Percentiles rank a stretch among this genome's conserved stretches.
Conservation (phyloP, 2,888 invertebrate species). For the Caenorhabditis macrosperma region DNA sequence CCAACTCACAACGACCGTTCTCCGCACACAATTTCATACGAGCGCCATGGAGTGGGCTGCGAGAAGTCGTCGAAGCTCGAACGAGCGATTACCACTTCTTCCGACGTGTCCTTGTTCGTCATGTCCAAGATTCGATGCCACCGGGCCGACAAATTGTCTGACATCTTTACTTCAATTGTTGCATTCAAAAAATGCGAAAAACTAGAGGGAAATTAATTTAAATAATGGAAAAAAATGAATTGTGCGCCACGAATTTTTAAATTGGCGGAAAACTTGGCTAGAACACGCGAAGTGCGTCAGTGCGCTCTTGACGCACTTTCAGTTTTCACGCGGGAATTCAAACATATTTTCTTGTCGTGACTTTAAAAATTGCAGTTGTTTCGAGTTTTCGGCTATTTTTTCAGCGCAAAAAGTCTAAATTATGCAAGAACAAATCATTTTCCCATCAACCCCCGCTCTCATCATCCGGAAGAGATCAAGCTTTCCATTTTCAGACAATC, state of each 20-base stretch:
- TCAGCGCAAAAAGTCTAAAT: background rate
- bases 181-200: background rate
- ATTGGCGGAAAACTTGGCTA: conserved; percentile 8
- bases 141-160: conserved; percentile 61
- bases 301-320: background rate
- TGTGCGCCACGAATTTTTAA: background rate
- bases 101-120: conserved; percentile 55
- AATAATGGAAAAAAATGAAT: background rate
- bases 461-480: no score
- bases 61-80: conserved; percentile 74
- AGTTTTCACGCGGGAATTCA: conserved; percentile 18
- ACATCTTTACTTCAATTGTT: conserved; percentile 37
- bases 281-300: conserved; percentile 11
- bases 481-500: no score
- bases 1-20: conserved; percentile 59
- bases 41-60: conserved; percentile 65
- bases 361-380: background rate
- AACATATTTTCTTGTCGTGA: background rate
- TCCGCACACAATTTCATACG: conserved; percentile 66
- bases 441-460: no score
- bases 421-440: no score
- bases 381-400: background rate
- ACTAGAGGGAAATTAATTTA: background rate
- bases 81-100: conserved; percentile 68
- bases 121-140: conserved; percentile 54